Evolutionary conservation across 1,140 invertebrate genomes (phyloP), one percentile per base, ranked within the genome.

Genomic region (Paracyclopina nana): DNA sequence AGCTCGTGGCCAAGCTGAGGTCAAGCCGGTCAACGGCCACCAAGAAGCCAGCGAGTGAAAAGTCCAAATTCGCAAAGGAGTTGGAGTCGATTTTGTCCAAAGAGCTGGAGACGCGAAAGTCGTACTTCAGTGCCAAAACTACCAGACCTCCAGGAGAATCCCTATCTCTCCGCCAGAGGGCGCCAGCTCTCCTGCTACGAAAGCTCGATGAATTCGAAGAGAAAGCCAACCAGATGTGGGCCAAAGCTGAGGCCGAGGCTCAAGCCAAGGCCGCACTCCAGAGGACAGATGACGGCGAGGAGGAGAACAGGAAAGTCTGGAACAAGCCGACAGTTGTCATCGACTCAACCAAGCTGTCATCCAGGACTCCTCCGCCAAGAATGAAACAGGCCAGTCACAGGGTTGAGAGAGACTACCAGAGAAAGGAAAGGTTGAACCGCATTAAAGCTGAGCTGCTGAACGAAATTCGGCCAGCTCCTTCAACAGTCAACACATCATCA

Each of bases 181-280:
- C 43, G 6, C 43, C 43, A 6, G 43, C 43, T 9, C 6, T 45
- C 20, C 22, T 45, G 6, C 14, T 45, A 5, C 43, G 43, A 8
- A 45, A 45, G 24, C 16, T 45, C 9, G 43, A 45, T 25, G 43
- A 45, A 22, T 20, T 45, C 8, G 43, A 45, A 22, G 43, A 45
- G 16, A 45, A 45, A 26, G 43, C 43, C 8, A 12, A 45, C 6
- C 11, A 16, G 8, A 20, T 25, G 22, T 45, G 43, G 43, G n/a
- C 43, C 6, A 45, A 45, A 22, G 22, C 43, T 12, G 43, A 45
- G 43, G 11, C 6, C 12, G 43, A 45, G 6, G n/a, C n/a, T n/a
- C n/a, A n/a, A n/a, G n/a, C n/a, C n/a, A n/a, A n/a, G n/a, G n/a
- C n/a, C n/a, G n/a, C n/a, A n/a, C n/a, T n/a, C 29, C 8, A 30